Base-by-base conservation (phyloP, 1,140 invertebrate genomes). In the Amyelois transitella region DNA sequence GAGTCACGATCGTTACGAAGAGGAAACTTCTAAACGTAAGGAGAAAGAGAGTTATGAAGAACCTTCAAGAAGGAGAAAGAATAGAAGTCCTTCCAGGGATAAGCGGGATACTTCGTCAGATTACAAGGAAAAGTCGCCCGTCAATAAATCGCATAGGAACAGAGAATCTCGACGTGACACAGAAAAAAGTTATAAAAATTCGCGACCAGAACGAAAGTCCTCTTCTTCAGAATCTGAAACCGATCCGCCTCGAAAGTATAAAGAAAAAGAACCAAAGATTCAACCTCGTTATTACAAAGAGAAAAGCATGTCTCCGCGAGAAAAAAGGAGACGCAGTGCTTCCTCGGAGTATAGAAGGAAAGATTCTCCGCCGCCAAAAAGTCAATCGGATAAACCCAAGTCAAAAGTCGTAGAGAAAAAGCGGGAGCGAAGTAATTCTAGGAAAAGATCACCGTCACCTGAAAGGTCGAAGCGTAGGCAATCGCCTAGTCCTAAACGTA, bases 121-220 rank as follows among this genome's bases (percentile, higher is more conserved):
- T 43, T 58, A 66, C 54, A 60, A 57, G 53, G 72, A 75, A n/a
- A 57, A 60, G 8, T 72, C 76, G 0, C 68, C 71, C 24, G 53
- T 58, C 21, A 58, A 28, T 20, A 77, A 70, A 53, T 21, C 24
- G 18, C 50, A 57, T 28, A 73, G 68, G 25, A 72, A 60, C 24
- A 71, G 57, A 53, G 69, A 77, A 43, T 64, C 58, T 32, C 64
- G 64, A 14, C 72, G 75, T 53, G 77, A 77, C 22, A 51, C 64
- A 10, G 75, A 76, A 10, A 72, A 66, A 62, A 66, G 63, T 58
- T 70, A 77, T 47, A 87, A 82, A 66, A 75, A 64, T 24, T 58
- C 59, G 0, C 65, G 60, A 55, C 20, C 60, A 10, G 60, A 70
- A 38, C 62, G 62, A 52, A 69, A 61, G n/a, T 55, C 56, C 12